Evolutionary conservation across 2,797 vertebrate species (phyloP).

Genomic region (Gastrophryne carolinensis): DNA sequence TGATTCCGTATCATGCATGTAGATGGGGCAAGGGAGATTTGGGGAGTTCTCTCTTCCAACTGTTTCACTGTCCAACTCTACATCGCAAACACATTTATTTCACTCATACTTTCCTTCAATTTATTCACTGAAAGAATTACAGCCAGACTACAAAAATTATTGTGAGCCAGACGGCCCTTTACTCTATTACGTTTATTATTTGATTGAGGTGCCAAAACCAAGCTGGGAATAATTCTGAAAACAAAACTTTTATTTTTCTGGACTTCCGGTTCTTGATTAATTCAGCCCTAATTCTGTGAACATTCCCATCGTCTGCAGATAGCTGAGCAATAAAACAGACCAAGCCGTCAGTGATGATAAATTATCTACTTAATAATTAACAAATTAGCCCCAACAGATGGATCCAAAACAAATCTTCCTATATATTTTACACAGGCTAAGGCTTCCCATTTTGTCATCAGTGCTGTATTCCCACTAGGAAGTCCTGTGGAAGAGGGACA

Average conservation of each 20-base stretch:
- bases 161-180: no score
- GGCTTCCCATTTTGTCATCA: conserved; percentile 19
- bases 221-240: not conserved
- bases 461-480: conserved; percentile 11
- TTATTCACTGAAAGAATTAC: no score
- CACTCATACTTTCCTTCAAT: no score
- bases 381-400: conserved; percentile 71
- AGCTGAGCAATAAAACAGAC: conserved; percentile 66
- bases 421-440: conserved; percentile 41
- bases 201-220: not conserved
- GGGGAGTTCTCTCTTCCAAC: no score
- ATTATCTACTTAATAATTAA: conserved; percentile 72
- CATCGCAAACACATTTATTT: no score
- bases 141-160: no score
- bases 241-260: conserved; percentile 54
- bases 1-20: no score
- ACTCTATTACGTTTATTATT: not conserved
- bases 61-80: no score
- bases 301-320: conserved; percentile 60
- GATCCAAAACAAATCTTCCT: conserved; percentile 62
- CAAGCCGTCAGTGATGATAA: conserved; percentile 65
- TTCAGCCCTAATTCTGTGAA: conserved; percentile 64
- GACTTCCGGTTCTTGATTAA: conserved; percentile 65
- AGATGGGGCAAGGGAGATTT: no score
- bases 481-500: conserved; percentile 20